Evolutionary conservation across 2,797 vertebrate species (phyloP), one percentile per base, ranked within the genome.

Genomic region (Sebastes alutus): DNA sequence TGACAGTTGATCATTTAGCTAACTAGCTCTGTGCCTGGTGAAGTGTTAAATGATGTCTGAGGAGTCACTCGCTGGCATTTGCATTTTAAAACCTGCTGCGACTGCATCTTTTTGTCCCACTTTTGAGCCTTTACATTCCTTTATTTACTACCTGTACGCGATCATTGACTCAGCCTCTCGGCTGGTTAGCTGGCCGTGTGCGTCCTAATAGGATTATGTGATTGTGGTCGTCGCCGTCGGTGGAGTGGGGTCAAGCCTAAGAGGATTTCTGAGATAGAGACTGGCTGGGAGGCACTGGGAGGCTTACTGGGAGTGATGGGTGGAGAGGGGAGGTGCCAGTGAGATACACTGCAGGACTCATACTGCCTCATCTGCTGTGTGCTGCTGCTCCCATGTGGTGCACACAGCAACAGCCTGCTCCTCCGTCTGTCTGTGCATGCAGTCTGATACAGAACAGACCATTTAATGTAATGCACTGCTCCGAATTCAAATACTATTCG

Each of bases 301-400:
- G 58, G 67, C 72, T 55, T 7, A 84, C 73, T 66, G 84, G 82
- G 73, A 87, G 35, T 33, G 67, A 82, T 77, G 79, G 82, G 76
- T 69, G 54, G n/a, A 81, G 65, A 59, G 35, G 76, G 80, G 68
- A 49, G 60, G 75, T 27, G 75, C n/a, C 12, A 10, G 46, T 4
- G 33, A n/a, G n/a, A n/a, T n/a, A 14, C 18, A 2, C 63, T 75
- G 80, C 72, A 75, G 64, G 74, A 62, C 20, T 61, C 46, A 38
- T 16, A 2, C 11, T 1, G 76, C 16, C 12, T 77, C 22, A 63
- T 86, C 29, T 59, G 65, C 77, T 86, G 90, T 85, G 79, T 75
- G 76, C 84, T 94, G 78, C 91, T 92, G 92, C 92, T 87, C 91
- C 70, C 90, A 69, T 79, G 89, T 84, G 89, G 90, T 52, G 33